These are phyloP conservation scores for Eupeodes luniger DNA, from an alignment of 2,888 invertebrate genomes.

Conservation along the genomic window DNA sequence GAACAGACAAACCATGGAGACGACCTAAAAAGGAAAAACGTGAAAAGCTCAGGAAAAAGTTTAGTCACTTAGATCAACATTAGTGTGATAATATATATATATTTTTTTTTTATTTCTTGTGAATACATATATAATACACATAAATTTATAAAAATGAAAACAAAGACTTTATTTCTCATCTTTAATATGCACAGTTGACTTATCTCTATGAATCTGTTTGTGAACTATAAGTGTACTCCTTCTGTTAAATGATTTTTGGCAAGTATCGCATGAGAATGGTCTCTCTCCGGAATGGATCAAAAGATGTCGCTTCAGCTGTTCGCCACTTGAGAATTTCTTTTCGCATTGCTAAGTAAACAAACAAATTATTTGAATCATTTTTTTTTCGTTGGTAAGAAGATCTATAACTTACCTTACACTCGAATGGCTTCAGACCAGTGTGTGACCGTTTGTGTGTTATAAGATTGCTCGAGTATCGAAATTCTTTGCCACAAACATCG, in stretches of 20 bases:
- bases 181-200: slow-evolving; percentile 11
- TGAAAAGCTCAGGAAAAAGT: slow-evolving; percentile 95
- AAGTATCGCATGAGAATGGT: slow-evolving; percentile 78
- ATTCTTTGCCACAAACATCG: slow-evolving; percentile 81
- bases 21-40: slow-evolving; percentile 95
- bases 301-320: slow-evolving; percentile 82
- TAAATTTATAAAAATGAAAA: neutral
- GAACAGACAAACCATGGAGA: slow-evolving; percentile 89
- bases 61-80: slow-evolving; percentile 93
- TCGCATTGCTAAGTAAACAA: slow-evolving; percentile 79
- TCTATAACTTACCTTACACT: slow-evolving; percentile 78
- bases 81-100: slow-evolving; percentile 78
- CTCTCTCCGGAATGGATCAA: slow-evolving; percentile 81
- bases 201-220: slow-evolving; percentile 77
- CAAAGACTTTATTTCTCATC: slow-evolving; percentile 34
- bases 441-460: slow-evolving; percentile 82
- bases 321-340: slow-evolving; percentile 81
- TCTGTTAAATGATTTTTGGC: slow-evolving; percentile 78
- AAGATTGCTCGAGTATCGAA: slow-evolving; percentile 83
- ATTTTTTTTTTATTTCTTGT: slow-evolving; percentile 31
- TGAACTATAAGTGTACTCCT: slow-evolving; percentile 78
- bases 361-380: neutral
- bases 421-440: slow-evolving; percentile 81
- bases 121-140: neutral
- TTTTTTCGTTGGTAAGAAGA: neutral